phyloP scores from a whole-genome alignment of 2,888 invertebrate species.

The Rhorus exstirpatorius region DNA sequence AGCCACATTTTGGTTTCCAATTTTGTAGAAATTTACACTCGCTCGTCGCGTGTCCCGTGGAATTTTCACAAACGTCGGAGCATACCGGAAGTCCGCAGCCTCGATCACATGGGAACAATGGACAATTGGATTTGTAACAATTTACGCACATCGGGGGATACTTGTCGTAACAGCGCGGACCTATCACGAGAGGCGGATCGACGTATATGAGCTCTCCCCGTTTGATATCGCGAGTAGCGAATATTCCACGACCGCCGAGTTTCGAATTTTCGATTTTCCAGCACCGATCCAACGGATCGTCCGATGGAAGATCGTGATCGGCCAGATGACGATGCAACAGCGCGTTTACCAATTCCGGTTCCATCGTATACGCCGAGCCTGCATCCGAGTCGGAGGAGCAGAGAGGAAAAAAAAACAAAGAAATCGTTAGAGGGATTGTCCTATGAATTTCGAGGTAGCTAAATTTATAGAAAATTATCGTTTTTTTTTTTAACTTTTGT shows the following conservation, averaged over 20 bases:
- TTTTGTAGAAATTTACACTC: conserved; percentile 90
- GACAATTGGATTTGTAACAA: conserved; percentile 87
- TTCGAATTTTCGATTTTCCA: conserved; percentile 89
- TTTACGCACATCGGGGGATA: conserved; percentile 89
- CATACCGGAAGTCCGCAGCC: conserved; percentile 91
- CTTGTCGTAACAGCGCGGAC: conserved; percentile 88
- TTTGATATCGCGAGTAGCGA: conserved; percentile 90
- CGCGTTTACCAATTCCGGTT: conserved; percentile 72
- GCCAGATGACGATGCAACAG: conserved; percentile 75
- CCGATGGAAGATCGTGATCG: conserved; percentile 66
- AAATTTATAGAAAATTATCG: neutral
- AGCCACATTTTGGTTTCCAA: conserved; percentile 87
- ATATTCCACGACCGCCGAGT: conserved; percentile 91
- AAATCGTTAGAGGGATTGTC: neutral
- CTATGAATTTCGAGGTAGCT: neutral
- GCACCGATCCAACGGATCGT: conserved; percentile 30
- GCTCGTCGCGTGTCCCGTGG: conserved; percentile 86
- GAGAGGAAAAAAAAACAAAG: neutral
- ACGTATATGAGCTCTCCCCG: conserved; percentile 91
- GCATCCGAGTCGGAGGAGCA: neutral
- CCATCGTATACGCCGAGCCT: conserved; percentile 61
- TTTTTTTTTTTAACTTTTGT: conserved; percentile 10
- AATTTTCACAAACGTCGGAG: conserved; percentile 89
- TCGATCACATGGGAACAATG: conserved; percentile 87
- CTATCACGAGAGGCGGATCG: conserved; percentile 90